Evolutionary conservation across 2,888 invertebrate species (phyloP), one percentile per base, ranked within the genome.

Genomic region (Tenthredo mesomela): DNA sequence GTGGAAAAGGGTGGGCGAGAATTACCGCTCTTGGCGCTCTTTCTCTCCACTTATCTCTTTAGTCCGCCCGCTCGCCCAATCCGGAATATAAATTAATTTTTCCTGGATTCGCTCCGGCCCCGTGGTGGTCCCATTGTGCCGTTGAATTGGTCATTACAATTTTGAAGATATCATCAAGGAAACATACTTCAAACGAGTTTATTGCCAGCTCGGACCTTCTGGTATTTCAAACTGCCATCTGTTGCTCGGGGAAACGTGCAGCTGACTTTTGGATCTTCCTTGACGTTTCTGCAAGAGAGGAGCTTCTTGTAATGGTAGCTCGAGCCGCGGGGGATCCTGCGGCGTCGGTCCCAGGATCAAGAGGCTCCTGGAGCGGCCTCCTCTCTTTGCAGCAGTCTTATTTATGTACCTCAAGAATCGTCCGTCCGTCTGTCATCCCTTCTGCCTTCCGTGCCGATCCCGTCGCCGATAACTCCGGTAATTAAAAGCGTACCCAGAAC

Each of bases 271-370:
- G 67, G 82, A 65, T 65, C 25, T 70, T 70, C 47, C 47, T n/a
- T 29, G 82, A 67, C 47, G 82, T 82, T 80, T 82, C 82, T 82
- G 82, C 82, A 50, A 82, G 67, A 70, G 50, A n/a, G 67, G 47
- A 82, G 85, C 82, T 82, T 43, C 67, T 77, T 77, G 88, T 87
- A 87, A 88, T 88, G 87, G 88, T 84, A 86, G 86, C 89, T 86
- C 88, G 88, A 90, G 88, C 90, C 87, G 87, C 88, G 87, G 90
- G 90, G 88, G 87, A 88, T 86, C 89, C 67, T 85, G 80, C 84
- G 84, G 43, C 70, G 58, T 75, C 70, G 50, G 80, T 80, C 80
- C 61, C 80, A 40, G 82, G 47, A 82, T 82, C 82, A 82, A 82
- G 82, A 82, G 82, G 50, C 65, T 70, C 67, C 82, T 82, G 67